Conservation (phyloP, 2,797 vertebrate genomes). For the Eleutherodactylus coqui region DNA sequence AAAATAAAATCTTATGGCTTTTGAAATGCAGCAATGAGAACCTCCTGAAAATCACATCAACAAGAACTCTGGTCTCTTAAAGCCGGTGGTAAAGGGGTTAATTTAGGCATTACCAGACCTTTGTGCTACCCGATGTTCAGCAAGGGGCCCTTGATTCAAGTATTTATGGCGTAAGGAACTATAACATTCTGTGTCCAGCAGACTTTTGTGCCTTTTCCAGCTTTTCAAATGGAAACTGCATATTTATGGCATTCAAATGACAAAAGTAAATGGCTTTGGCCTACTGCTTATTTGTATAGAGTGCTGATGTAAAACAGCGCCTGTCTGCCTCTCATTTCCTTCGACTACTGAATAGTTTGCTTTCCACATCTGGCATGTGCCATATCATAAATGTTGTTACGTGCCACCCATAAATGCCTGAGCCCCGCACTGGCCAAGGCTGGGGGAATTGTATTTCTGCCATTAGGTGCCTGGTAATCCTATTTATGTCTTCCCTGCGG, state of each 20-base stretch:
- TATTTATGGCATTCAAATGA: slow-evolving; percentile 84
- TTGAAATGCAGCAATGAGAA: too few species aligned
- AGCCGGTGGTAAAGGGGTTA: not conserved
- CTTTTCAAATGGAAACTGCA: slow-evolving; percentile 80
- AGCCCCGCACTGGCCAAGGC: slow-evolving; percentile 11
- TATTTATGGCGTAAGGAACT: slow-evolving; percentile 76
- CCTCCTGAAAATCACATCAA: too few species aligned
- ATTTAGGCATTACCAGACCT: not conserved
- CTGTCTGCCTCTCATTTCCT: slow-evolving; percentile 71
- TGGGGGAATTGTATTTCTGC: slow-evolving; percentile 41
- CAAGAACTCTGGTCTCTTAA: too few species aligned
- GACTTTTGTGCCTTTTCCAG: slow-evolving; percentile 80
- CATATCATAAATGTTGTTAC: slow-evolving; percentile 60
- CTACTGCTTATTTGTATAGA: slow-evolving; percentile 73
- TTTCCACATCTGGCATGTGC: slow-evolving; percentile 69
- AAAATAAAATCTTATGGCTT: too few species aligned
- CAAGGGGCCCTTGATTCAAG: slow-evolving; percentile 82
- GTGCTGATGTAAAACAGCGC: slow-evolving; percentile 73
- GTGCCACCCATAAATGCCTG: slow-evolving; percentile 39
- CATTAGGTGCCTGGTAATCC: slow-evolving; percentile 22
- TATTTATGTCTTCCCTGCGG: slow-evolving; percentile 1
- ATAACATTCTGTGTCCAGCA: slow-evolving; percentile 80
- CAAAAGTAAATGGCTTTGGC: slow-evolving; percentile 82
- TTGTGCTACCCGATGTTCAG: slow-evolving; percentile 80
- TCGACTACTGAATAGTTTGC: slow-evolving; percentile 68